Evolutionary conservation across 1,140 invertebrate species (phyloP).

Genomic region (Heliconius himera): DNA sequence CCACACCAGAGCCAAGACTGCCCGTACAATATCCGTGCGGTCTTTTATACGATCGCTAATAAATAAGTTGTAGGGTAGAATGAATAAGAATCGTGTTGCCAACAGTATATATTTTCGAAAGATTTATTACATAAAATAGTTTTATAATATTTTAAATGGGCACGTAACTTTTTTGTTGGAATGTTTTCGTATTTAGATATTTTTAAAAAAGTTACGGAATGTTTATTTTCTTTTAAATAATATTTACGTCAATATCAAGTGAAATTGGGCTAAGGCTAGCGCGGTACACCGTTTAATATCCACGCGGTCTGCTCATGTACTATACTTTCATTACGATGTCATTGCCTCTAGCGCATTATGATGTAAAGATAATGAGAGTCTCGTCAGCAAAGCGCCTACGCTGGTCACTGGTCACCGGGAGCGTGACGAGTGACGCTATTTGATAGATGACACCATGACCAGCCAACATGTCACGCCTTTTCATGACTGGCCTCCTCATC

Average conservation of each 20-base stretch:
- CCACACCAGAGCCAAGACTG: too few species aligned
- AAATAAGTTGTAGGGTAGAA: too few species aligned
- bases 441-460: neutral
- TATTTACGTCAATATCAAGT: neutral
- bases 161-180: neutral
- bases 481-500: neutral
- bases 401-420: slow-evolving; percentile 9
- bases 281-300: neutral
- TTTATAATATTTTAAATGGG: too few species aligned
- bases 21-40: too few species aligned
- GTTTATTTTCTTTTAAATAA: neutral
- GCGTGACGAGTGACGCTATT: slow-evolving; percentile 15
- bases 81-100: too few species aligned
- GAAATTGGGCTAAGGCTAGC: neutral
- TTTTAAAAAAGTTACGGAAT: neutral
- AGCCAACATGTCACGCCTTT: neutral
- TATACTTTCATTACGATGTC: slow-evolving; percentile 10
- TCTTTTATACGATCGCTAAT: too few species aligned
- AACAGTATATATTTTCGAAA: too few species aligned
- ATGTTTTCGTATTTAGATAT: neutral
- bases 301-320: neutral
- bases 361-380: slow-evolving; percentile 20
- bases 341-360: slow-evolving; percentile 14
- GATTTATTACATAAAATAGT: too few species aligned
- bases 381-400: neutral